Conservation (phyloP, 1,140 invertebrate genomes). For the Atta cephalotes region DNA sequence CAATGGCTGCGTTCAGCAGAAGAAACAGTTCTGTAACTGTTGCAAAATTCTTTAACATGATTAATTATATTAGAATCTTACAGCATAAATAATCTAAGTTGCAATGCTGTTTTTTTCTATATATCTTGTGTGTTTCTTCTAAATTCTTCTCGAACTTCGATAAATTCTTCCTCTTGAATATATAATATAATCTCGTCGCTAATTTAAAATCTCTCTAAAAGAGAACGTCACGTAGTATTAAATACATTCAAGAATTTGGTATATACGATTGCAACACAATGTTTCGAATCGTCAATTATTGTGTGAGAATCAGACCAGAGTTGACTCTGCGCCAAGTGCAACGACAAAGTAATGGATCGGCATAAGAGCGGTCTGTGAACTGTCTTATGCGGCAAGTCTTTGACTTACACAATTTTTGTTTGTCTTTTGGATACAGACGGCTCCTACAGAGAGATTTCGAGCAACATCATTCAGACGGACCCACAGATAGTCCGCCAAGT, state of each 20-base stretch:
- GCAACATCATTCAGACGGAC: background rate
- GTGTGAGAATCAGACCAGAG: background rate
- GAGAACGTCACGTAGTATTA: background rate
- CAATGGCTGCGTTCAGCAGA: no score
- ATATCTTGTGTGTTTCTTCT: background rate
- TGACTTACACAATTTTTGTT: background rate
- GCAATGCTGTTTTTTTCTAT: no score
- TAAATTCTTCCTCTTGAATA: background rate
- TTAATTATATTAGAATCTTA: no score
- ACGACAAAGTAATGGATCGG: constrained; percentile 26
- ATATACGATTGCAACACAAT: background rate
- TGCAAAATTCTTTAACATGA: no score
- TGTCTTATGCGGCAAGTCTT: background rate
- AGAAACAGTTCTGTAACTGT: no score
- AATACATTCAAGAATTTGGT: background rate
- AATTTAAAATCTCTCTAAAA: constrained; percentile 19
- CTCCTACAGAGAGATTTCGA: background rate
- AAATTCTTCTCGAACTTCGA: background rate
- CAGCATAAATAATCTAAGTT: no score
- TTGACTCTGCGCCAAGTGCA: constrained; percentile 40
- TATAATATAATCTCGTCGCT: background rate
- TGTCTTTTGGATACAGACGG: background rate
- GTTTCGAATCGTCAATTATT: background rate
- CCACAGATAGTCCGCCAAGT: background rate
- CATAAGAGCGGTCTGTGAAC: constrained; percentile 37